A percentile compares a stretch with the other conserved stretches of the same genome.
Conservation (phyloP, 1,140 invertebrate species). For the Caerostris extrusa region DNA sequence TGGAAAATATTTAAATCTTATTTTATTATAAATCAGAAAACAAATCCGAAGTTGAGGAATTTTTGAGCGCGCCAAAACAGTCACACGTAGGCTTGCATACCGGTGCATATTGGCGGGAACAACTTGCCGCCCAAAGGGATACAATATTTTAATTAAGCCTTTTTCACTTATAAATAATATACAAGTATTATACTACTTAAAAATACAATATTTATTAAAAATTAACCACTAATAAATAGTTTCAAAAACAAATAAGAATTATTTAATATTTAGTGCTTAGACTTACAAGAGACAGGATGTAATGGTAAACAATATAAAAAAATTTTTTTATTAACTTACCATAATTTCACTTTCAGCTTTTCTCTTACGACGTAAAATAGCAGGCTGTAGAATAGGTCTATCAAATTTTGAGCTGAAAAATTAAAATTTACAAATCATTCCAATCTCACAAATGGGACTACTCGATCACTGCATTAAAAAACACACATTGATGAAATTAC, state of each 20-base stretch:
- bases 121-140: conserved; percentile 65
- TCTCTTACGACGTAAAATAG: conserved; percentile 61
- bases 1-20: background rate
- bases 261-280: background rate
- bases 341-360: conserved; percentile 57
- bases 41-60: conserved; percentile 24
- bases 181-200: background rate
- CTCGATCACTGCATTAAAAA: background rate
- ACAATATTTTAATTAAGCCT: background rate
- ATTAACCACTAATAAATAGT: too few relatives aligned
- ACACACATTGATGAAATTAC: background rate
- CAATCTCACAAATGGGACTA: background rate
- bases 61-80: conserved; percentile 67
- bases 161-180: background rate
- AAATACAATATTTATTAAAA: too few relatives aligned
- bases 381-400: conserved; percentile 27
- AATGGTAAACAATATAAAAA: background rate
- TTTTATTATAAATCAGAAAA: background rate
- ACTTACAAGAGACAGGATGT: conserved; percentile 49
- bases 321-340: conserved; percentile 45
- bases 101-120: conserved; percentile 67
- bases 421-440: background rate
- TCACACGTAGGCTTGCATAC: conserved; percentile 55
- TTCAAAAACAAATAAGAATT: background rate
- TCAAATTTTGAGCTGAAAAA: conserved; percentile 26